Evolutionary conservation across 2,888 invertebrate species (phyloP).

Genomic region (Acrocyrtus sp.): DNA sequence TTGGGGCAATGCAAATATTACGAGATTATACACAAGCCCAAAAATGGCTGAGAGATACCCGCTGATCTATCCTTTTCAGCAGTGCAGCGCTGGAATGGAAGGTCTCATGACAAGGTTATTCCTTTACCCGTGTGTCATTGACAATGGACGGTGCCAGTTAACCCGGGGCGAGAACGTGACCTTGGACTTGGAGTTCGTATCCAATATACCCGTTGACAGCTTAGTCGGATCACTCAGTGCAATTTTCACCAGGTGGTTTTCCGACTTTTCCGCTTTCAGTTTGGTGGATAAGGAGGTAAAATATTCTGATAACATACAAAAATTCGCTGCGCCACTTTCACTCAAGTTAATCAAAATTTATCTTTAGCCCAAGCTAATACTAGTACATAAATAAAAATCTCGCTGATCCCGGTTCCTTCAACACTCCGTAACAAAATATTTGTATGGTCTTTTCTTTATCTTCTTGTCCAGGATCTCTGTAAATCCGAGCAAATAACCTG

Average conservation of each 20-base stretch:
- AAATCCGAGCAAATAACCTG: constrained; percentile 37
- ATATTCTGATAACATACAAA: too few relatives aligned
- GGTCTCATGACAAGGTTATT: constrained; percentile 41
- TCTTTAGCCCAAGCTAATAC: too few relatives aligned
- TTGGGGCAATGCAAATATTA: constrained; percentile 25
- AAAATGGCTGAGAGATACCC: constrained; percentile 11
- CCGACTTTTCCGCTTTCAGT: too few relatives aligned
- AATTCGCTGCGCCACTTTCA: too few relatives aligned
- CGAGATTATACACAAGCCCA: constrained; percentile 24
- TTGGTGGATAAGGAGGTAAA: too few relatives aligned
- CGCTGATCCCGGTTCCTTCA: too few relatives aligned
- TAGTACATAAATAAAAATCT: too few relatives aligned
- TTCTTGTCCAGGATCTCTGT: constrained; percentile 47
- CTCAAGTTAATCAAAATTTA: too few relatives aligned
- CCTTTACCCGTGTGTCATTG: constrained; percentile 26
- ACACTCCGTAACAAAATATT: too few relatives aligned
- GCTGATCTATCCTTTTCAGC: constrained; percentile 21
- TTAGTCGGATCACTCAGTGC: constrained; percentile 38
- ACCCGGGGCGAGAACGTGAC: constrained; percentile 47
- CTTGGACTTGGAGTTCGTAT: constrained; percentile 48
- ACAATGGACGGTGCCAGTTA: constrained; percentile 32
- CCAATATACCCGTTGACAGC: constrained; percentile 11
- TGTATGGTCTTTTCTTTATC: too few relatives aligned
- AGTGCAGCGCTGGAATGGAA: constrained; percentile 44
- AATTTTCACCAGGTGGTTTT: constrained; percentile 22